phyloP scores from a whole-genome alignment of 2,113 vertebrate species.

The Chlorodrepanis virens region DNA sequence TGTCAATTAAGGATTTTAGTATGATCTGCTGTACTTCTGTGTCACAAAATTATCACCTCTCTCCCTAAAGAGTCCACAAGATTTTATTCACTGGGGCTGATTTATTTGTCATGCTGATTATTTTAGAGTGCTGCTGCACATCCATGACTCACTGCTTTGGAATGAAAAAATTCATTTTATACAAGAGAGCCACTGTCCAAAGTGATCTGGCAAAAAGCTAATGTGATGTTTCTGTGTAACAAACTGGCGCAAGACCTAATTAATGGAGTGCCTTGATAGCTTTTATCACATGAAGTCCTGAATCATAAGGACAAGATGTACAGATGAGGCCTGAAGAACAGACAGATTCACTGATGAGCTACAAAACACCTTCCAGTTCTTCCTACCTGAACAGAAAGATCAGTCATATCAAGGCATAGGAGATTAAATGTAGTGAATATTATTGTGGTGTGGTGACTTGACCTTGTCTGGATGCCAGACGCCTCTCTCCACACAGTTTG shows the following conservation, averaged over 20 bases:
- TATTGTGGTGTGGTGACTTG: background rate
- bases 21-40: background rate
- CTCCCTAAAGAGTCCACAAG: background rate
- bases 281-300: background rate
- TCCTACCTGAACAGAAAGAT: background rate
- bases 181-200: background rate
- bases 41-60: background rate
- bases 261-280: background rate
- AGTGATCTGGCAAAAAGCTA: background rate
- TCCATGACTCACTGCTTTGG: background rate
- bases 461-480: background rate
- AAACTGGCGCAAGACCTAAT: background rate
- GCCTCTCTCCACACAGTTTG: accelerated
- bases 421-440: background rate
- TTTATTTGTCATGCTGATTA: background rate
- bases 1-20: background rate
- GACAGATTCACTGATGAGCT: background rate
- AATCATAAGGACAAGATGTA: background rate
- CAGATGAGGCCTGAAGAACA: background rate
- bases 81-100: background rate
- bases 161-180: background rate
- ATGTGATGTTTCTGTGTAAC: background rate
- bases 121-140: background rate
- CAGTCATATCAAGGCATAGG: background rate
- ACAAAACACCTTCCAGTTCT: background rate